Evolutionary conservation across 2,888 invertebrate species (phyloP).

Genomic region (Quadriops clusia): DNA sequence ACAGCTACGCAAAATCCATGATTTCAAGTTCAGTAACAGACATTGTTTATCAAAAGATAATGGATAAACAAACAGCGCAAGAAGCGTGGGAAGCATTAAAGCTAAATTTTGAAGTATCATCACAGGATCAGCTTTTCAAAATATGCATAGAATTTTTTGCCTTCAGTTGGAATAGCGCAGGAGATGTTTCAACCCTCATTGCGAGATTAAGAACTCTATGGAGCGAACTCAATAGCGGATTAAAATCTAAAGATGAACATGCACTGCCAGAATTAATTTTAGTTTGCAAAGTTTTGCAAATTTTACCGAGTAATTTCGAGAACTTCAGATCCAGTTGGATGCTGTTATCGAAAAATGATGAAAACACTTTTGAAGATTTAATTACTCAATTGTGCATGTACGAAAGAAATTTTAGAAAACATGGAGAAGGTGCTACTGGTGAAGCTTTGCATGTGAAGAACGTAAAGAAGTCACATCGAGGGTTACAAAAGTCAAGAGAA

Average conservation of each 20-base stretch:
- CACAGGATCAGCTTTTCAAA: conserved; percentile 27
- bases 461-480: too few relatives aligned
- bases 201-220: conserved; percentile 21
- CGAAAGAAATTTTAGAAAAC: conserved; percentile 16
- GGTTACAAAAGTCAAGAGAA: too few relatives aligned
- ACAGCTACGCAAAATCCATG: conserved; percentile 27
- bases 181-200: conserved; percentile 25
- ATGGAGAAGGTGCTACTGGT: too few relatives aligned
- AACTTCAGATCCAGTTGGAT: conserved; percentile 22
- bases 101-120: conserved; percentile 23
- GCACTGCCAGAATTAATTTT: conserved; percentile 19
- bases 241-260: conserved; percentile 18
- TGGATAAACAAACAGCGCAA: conserved; percentile 25
- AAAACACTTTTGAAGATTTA: conserved; percentile 19
- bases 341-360: conserved; percentile 19
- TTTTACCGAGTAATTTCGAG: conserved; percentile 16
- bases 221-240: conserved; percentile 16
- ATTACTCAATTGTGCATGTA: conserved; percentile 17
- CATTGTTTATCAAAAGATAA: conserved; percentile 26
- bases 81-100: conserved; percentile 25
- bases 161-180: conserved; percentile 22
- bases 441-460: too few relatives aligned
- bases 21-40: conserved; percentile 24
- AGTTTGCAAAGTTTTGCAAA: conserved; percentile 20
- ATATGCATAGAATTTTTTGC: too few relatives aligned